These are phyloP conservation scores for Enteromius viviparus DNA, from an alignment of 2,797 vertebrate genomes.

Conservation along the genomic window DNA sequence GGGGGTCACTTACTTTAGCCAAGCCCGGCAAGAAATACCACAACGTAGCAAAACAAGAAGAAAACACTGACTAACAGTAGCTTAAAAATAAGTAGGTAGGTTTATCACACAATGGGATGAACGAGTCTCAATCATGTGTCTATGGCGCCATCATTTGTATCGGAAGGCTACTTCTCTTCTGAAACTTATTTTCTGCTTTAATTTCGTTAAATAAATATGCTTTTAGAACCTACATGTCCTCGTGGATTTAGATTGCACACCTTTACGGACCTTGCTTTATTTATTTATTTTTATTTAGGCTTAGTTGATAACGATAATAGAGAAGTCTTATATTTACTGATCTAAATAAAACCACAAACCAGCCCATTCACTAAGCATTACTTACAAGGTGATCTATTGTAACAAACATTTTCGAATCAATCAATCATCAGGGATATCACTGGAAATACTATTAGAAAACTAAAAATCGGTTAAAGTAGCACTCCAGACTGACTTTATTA, in stretches of 20 bases:
- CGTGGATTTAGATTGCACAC: neutral
- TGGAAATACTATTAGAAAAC: neutral
- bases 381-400: neutral
- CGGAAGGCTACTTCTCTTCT: neutral
- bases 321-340: neutral
- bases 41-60: neutral
- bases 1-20: neutral
- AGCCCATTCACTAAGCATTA: neutral
- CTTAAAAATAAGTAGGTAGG: neutral
- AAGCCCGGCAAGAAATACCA: neutral
- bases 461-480: neutral
- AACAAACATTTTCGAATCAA: neutral
- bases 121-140: slow-evolving; percentile 1
- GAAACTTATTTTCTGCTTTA: neutral
- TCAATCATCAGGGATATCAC: neutral
- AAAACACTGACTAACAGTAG: neutral
- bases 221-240: neutral
- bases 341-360: neutral
- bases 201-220: neutral
- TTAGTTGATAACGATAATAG: neutral
- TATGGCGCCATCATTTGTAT: slow-evolving; percentile 56
- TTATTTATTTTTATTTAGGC: neutral
- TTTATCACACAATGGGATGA: neutral
- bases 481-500: neutral
- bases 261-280: neutral